These are phyloP conservation scores for Eustalomyia histrio DNA, from an alignment of 2,888 invertebrate genomes.

Conservation along the genomic window DNA sequence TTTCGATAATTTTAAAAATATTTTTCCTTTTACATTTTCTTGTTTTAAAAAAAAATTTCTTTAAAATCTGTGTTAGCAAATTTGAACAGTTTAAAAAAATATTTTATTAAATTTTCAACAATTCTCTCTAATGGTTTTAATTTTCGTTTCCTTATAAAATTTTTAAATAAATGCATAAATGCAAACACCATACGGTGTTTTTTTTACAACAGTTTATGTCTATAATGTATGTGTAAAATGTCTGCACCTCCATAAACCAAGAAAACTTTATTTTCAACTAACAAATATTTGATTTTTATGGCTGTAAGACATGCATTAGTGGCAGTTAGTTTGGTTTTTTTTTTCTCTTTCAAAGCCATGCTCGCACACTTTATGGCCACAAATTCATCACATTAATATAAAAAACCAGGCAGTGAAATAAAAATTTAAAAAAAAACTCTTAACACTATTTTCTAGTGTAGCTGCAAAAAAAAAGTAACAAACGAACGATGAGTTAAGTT, in stretches of 20 bases:
- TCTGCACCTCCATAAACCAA: conserved; percentile 2
- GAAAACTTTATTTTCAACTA: conserved; percentile 22
- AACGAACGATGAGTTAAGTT: neutral
- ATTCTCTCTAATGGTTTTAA: neutral
- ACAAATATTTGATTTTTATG: conserved; percentile 42
- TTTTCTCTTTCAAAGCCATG: neutral
- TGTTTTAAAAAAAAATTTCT: no score
- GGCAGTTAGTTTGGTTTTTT: conserved; percentile 24
- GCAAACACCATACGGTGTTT: neutral
- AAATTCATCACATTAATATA: conserved; percentile 10
- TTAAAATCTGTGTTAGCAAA: no score
- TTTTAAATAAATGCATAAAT: neutral
- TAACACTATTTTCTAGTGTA: neutral
- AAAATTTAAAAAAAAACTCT: neutral
- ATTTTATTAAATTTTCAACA: conserved; percentile 1
- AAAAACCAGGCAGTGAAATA: neutral
- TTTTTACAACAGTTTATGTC: neutral
- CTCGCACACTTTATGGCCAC: conserved; percentile 2
- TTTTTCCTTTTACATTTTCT: no score
- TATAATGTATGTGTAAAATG: neutral
- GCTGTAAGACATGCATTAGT: conserved; percentile 39
- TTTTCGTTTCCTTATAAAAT: conserved; percentile 4
- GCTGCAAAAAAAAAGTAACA: neutral
- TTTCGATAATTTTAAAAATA: no score
- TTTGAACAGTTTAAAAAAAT: no score